Evolutionary conservation across 1,140 invertebrate genomes (phyloP), one percentile per base, ranked within the genome.

Genomic region (Condylostylus longicornis): DNA sequence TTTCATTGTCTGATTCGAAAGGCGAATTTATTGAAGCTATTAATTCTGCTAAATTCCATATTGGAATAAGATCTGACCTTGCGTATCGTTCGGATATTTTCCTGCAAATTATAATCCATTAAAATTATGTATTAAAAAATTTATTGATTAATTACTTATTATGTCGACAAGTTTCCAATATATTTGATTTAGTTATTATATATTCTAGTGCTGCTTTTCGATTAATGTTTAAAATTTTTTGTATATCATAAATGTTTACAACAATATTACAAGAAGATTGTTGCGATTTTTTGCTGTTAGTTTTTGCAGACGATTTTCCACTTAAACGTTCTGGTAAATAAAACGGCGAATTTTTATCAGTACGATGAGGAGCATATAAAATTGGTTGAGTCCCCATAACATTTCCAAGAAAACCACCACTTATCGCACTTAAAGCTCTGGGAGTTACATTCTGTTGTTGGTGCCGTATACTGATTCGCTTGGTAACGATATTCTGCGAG

Each of bases 141-240:
- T n/a, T n/a, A n/a, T n/a, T n/a, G n/a, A n/a, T n/a, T n/a, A n/a
- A n/a, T 8, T 7, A 69, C 14, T 79, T 77, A 67, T 95, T 94
- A 35, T 72, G 71, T 31, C 76, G 72, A 58, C 88, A 94, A 66
- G 86, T 61, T 52, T 62, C 66, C 3, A 64, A 59, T 13, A 72
- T 63, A 53, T 71, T 62, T 10, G 54, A 57, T 38, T 68, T 61
- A 43, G 75, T 76, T 56, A 74, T 76, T 63, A 78, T 70, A 57
- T 93, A 93, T 53, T 84, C 77, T 54, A 83, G 75, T 2, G 84
- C 89, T 31, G 94, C 67, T 35, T 77, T 71, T 42, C 73, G 74
- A 51, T 75, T 81, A 1, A 90, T 67, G 22, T 80, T 78, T 49
- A 91, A 77, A 27, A 94, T 63, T 33, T 70, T 65, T 17, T 75